Conservation (phyloP, 92 coral and sea anemone genomes). For the Parazoanthus darwini region DNA sequence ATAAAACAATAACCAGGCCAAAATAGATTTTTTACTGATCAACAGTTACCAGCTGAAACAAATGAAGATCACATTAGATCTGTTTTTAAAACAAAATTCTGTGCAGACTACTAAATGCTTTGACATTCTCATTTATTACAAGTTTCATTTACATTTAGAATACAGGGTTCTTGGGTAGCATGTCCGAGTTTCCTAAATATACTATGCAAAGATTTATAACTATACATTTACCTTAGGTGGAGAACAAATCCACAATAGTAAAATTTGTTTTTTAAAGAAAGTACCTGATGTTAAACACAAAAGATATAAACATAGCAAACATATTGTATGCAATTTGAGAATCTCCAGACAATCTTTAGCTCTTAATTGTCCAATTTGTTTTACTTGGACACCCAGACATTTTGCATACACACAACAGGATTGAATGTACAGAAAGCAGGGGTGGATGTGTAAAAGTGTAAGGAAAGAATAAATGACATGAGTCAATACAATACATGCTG, state of each 20-base stretch:
- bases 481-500: conserved; percentile 7
- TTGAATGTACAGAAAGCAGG: conserved; percentile 1
- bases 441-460: conserved; percentile 8
- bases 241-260: conserved; percentile 13
- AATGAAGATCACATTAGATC: conserved; percentile 9
- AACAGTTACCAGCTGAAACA: background rate
- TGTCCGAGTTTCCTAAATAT: conserved; percentile 3
- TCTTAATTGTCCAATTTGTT: background rate
- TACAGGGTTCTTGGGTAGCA: conserved; percentile 8
- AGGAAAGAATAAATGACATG: conserved; percentile 8
- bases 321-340: conserved; percentile 12
- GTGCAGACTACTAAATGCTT: conserved; percentile 16
- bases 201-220: background rate
- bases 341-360: background rate
- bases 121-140: conserved; percentile 11
- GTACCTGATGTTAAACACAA: background rate
- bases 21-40: background rate
- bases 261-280: conserved; percentile 6
- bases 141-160: conserved; percentile 7
- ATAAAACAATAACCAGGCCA: conserved; percentile 15
- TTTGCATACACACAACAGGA: conserved; percentile 14
- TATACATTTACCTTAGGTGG: conserved; percentile 14
- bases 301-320: conserved; percentile 6
- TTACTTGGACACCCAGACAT: conserved; percentile 6
- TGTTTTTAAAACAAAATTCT: conserved; percentile 10